Conservation (phyloP, 2,888 invertebrate genomes). For the Oegoconia quadripuncta region DNA sequence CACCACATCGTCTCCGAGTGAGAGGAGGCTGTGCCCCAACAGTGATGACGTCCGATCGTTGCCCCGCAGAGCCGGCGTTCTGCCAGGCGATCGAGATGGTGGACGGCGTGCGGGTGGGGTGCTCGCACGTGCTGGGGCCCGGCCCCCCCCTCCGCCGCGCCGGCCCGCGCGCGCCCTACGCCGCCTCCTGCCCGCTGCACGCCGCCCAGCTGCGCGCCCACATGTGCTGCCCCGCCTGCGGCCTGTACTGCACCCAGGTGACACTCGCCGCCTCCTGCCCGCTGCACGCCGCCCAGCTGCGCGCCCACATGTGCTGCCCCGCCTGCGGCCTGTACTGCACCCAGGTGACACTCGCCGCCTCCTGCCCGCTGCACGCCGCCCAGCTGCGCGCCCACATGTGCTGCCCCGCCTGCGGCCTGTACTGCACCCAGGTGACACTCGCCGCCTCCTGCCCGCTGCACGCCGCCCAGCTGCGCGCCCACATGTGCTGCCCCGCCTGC, state of each 20-base stretch:
- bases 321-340: constrained; percentile 93
- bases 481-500: constrained; percentile 95
- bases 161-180: constrained; percentile 84
- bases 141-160: constrained; percentile 25
- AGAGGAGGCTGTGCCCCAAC: no score
- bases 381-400: constrained; percentile 90
- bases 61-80: constrained; percentile 74
- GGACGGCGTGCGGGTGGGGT: constrained; percentile 87
- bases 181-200: constrained; percentile 89
- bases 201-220: constrained; percentile 86
- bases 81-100: constrained; percentile 89
- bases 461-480: constrained; percentile 84
- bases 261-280: constrained; percentile 83
- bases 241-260: constrained; percentile 93
- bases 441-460: constrained; percentile 87
- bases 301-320: constrained; percentile 92
- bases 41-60: not conserved
- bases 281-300: constrained; percentile 86
- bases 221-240: constrained; percentile 93
- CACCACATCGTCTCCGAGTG: no score
- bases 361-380: constrained; percentile 88
- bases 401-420: constrained; percentile 92
- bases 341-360: constrained; percentile 83
- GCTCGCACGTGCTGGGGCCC: constrained; percentile 80
- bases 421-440: constrained; percentile 89